phyloP scores from a whole-genome alignment of 2,113 vertebrate species.

The Alethe diademata region DNA sequence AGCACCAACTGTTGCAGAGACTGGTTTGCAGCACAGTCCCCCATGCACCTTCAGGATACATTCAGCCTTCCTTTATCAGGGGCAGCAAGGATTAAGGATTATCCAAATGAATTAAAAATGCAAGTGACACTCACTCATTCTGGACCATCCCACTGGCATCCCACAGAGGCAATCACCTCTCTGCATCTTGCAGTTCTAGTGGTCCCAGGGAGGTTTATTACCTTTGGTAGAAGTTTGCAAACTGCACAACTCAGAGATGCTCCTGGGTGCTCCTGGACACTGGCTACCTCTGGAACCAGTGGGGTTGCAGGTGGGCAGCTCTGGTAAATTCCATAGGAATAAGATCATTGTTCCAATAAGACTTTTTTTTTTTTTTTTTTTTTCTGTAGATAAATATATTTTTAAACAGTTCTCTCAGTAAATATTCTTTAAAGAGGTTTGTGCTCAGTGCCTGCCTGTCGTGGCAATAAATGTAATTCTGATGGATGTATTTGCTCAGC shows the following conservation, averaged over 20 bases:
- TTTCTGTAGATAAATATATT: neutral
- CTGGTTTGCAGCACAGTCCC: neutral
- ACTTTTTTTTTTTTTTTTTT: neutral
- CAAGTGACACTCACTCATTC: neutral
- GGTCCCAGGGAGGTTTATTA: neutral
- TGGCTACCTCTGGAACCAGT: neutral
- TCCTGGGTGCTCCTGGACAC: neutral
- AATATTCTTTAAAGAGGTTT: neutral
- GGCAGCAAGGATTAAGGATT: neutral
- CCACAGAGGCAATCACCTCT: neutral
- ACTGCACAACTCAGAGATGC: neutral
- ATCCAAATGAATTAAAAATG: neutral
- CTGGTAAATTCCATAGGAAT: neutral
- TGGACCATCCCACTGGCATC: neutral
- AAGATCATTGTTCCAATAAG: neutral
- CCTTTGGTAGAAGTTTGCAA: neutral
- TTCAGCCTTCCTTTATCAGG: neutral
- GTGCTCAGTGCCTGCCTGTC: neutral
- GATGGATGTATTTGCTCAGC: neutral
- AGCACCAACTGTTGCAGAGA: neutral
- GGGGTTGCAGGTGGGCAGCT: neutral
- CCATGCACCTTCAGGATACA: neutral
- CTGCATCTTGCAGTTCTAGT: neutral
- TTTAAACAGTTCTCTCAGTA: neutral
- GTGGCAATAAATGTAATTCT: neutral